These are phyloP conservation scores for Agapornis roseicollis DNA, from an alignment of 2,113 vertebrate species.

Conservation along the genomic window DNA sequence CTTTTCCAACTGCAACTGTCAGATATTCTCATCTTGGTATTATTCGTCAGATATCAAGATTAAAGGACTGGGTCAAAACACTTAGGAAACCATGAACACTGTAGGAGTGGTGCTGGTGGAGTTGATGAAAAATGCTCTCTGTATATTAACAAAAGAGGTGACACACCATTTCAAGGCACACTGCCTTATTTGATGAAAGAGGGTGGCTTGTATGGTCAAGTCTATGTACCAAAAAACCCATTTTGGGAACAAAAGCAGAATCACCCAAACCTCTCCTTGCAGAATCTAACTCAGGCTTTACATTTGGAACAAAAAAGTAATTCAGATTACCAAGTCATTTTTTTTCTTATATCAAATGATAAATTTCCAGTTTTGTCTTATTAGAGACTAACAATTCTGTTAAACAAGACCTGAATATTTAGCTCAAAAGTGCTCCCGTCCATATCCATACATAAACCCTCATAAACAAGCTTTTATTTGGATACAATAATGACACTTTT, in stretches of 20 bases:
- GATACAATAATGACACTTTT: neutral
- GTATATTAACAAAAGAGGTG: neutral
- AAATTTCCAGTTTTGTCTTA: neutral
- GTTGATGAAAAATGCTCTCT: neutral
- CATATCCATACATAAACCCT: neutral
- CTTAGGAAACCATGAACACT: neutral
- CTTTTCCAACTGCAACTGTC: neutral
- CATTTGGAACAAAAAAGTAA: neutral
- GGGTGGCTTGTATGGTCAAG: too few relatives aligned
- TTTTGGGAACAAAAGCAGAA: neutral
- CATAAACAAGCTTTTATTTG: neutral
- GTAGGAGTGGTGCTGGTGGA: neutral
- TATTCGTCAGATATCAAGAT: neutral
- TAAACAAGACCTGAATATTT: neutral
- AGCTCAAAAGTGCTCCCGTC: neutral
- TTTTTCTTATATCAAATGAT: neutral
- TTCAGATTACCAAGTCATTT: neutral
- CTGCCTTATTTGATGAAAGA: neutral
- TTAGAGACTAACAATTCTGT: neutral
- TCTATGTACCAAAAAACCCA: neutral
- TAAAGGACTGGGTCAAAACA: neutral
- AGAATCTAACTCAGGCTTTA: neutral
- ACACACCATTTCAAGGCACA: neutral
- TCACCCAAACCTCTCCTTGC: neutral
- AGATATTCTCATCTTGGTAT: neutral